Percentiles rank a stretch among this genome's conserved stretches.
phyloP scores from a whole-genome alignment of 2,888 invertebrate genomes.

The Oligia latruncula region DNA sequence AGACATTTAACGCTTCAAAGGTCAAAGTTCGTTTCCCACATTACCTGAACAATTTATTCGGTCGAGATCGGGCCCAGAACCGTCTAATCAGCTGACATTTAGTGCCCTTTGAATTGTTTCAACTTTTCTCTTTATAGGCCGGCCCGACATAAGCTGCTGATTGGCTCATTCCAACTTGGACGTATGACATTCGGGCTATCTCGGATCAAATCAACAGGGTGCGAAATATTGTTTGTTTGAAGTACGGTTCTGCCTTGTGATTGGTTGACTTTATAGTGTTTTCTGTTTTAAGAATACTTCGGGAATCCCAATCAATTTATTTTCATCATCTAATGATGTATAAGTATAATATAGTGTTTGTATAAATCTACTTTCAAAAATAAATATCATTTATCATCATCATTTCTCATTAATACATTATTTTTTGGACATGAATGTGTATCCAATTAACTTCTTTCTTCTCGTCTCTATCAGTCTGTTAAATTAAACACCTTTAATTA shows the following conservation, averaged over 20 bases:
- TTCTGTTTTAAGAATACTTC: background rate
- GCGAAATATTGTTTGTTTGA: slow-evolving; percentile 29
- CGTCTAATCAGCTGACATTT: slow-evolving; percentile 58
- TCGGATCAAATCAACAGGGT: slow-evolving; percentile 41
- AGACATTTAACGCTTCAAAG: slow-evolving; percentile 43
- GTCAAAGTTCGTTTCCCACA: slow-evolving; percentile 55
- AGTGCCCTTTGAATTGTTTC: slow-evolving; percentile 49
- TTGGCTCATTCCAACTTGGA: slow-evolving; percentile 53
- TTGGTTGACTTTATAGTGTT: background rate
- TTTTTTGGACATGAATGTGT: background rate
- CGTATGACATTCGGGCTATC: slow-evolving; percentile 38
- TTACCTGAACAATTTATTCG: slow-evolving; percentile 46
- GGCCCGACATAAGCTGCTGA: slow-evolving; percentile 36
- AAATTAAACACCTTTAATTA: slow-evolving; percentile 26
- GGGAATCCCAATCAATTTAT: background rate
- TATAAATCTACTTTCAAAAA: background rate
- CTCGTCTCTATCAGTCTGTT: background rate
- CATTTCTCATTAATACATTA: background rate
- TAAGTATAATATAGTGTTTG: background rate
- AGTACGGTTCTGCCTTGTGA: slow-evolving; percentile 8
- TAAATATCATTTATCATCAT: background rate
- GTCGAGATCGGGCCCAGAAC: slow-evolving; percentile 43
- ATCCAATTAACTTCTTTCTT: background rate
- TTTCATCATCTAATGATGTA: background rate
- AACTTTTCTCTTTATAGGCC: slow-evolving; percentile 54